Evolutionary conservation across 2,113 vertebrate species (phyloP).

Genomic region (Oenanthe melanoleuca): DNA sequence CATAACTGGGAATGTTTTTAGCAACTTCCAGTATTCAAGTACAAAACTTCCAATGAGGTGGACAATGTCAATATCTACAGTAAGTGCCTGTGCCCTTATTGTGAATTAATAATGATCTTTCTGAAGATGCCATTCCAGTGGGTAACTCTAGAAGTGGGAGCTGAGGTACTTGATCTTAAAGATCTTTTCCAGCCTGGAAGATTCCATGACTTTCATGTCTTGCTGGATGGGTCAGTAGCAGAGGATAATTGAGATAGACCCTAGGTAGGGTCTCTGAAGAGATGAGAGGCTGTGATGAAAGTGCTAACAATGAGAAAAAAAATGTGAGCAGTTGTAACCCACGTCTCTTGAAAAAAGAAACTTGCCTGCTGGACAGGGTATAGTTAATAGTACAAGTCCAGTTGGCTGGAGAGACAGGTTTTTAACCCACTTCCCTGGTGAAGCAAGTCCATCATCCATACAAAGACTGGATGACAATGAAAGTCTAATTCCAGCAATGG

Average conservation of each 20-base stretch:
- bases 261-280: not conserved
- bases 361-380: not conserved
- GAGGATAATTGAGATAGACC: not conserved
- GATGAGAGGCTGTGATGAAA: not conserved
- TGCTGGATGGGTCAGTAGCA: not conserved
- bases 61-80: not conserved
- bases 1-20: not conserved
- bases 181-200: not conserved
- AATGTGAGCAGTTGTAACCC: not conserved
- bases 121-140: not conserved
- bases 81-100: not conserved
- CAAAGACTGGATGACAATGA: accelerated
- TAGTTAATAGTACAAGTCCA: not conserved
- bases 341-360: not conserved
- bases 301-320: not conserved
- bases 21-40: not conserved
- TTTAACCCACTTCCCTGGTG: not conserved
- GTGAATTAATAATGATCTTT: not conserved
- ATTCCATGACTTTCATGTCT: not conserved
- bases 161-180: not conserved
- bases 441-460: not conserved
- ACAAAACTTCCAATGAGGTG: not conserved
- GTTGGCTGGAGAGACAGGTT: not conserved
- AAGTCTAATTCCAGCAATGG: not conserved
- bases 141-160: not conserved